These are phyloP conservation scores for Cosmopolites sordidus DNA, from an alignment of 2,888 invertebrate species.

Conservation along the genomic window DNA sequence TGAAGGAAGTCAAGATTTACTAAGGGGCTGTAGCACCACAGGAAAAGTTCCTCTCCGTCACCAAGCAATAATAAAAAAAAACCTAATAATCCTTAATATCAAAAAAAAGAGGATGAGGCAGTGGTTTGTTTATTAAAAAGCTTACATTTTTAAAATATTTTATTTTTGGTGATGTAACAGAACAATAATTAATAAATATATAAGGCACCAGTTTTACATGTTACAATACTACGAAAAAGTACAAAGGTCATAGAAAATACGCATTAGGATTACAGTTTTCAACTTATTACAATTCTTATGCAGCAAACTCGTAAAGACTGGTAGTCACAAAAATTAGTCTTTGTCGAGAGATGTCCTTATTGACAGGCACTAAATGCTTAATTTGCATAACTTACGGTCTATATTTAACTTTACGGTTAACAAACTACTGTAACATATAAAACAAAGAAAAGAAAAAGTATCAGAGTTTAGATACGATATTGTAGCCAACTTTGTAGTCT, in stretches of 20 bases:
- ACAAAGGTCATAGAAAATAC: constrained; percentile 24
- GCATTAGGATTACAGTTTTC: constrained; percentile 4
- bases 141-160: constrained; percentile 1
- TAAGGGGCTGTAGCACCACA: too few species aligned
- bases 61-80: too few species aligned
- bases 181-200: constrained; percentile 29
- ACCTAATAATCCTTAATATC: too few species aligned
- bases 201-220: constrained; percentile 38
- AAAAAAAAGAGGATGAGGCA: too few species aligned
- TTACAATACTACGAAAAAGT: constrained; percentile 30
- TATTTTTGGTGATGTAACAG: constrained; percentile 25
- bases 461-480: not conserved
- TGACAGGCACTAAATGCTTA: constrained; percentile 13
- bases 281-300: not conserved
- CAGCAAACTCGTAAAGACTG: not conserved
- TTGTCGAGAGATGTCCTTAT: not conserved
- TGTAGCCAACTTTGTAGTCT: not conserved
- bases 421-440: constrained; percentile 25
- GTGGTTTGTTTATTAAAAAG: too few species aligned
- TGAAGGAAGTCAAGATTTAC: too few species aligned
- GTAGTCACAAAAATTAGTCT: too few species aligned
- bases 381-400: not conserved
- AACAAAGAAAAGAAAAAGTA: constrained; percentile 15
- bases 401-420: not conserved
- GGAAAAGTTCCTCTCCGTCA: too few species aligned